Base-by-base conservation (phyloP, 2,113 vertebrate species). In the Pangasianodon hypophthalmus region DNA sequence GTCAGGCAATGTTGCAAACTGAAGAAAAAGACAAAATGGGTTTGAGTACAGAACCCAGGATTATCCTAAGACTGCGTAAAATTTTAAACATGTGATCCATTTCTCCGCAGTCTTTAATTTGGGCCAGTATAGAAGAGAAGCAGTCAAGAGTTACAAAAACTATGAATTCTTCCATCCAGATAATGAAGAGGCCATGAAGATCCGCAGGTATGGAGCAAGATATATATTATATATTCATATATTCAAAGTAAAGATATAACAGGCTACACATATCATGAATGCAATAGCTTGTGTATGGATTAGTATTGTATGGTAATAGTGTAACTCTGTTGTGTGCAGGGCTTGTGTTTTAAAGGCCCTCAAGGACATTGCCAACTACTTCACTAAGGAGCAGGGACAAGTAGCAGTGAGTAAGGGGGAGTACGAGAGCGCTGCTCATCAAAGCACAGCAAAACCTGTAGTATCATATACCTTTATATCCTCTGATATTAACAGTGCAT, bases 111-210 rank as follows among this genome's bases (percentile, higher is more conserved):
- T 97, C 92, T 98, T 98, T 93, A 98, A 98, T 26, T 95, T 98
- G 87, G 97, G 98, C 3, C 97, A 98, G 91, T 98, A 98, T 92
- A 96, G 97, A 67, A 95, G 98, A n/a, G 96, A 98, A 50, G 97
- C 96, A 0, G 96, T 97, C 50, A 96, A 96, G 93, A 96, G 88
- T 48, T 98, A 98, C 88, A 96, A 97, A 93, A 97, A 95, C 95
- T 98, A 96, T 83, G 97, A 98, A 93, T 98, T 98, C 92, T 98
- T 98, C 90, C 96, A 94, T 10, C 95, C 96, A 0, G 96, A 98
- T 86, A 98, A 98, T 29, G 95, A 96, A 85, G 97, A 98, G 24
- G 97, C 97, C 87, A 96, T 98, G 96, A 95, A 88, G 84, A 97
- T 98, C 84, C 96, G 97, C 87, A 97, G 96, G 97, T 98, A 93